Evolutionary conservation across 2,113 vertebrate genomes (phyloP).

Genomic region (Enhydra lutris): DNA sequence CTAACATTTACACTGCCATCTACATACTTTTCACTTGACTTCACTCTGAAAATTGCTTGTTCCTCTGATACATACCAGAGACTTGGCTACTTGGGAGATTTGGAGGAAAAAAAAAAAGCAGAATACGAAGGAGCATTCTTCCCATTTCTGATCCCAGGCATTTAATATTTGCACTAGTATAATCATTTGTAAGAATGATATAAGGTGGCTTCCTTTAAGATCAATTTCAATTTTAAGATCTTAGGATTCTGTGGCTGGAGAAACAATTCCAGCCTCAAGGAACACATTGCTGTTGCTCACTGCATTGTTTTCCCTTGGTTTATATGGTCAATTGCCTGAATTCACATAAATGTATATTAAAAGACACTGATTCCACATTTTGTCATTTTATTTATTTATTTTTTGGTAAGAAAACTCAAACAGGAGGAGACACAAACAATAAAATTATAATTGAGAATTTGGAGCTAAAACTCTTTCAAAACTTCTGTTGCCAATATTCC

Average conservation of each 20-base stretch:
- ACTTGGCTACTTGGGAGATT: slow-evolving; percentile 62
- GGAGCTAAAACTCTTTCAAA: background rate
- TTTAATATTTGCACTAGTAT: background rate
- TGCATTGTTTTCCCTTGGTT: background rate
- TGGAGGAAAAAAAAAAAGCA: background rate
- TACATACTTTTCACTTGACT: slow-evolving; percentile 74
- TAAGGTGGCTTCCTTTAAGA: background rate
- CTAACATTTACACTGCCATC: slow-evolving; percentile 65
- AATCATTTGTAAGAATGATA: background rate
- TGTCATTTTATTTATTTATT: background rate
- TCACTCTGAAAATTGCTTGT: slow-evolving; percentile 66
- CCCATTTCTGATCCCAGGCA: slow-evolving; percentile 29
- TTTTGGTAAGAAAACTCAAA: background rate
- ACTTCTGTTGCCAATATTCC: background rate
- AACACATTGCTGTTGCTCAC: background rate
- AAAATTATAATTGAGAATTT: background rate
- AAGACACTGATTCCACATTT: background rate
- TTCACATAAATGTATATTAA: background rate
- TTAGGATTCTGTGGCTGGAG: background rate
- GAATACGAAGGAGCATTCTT: slow-evolving; percentile 38
- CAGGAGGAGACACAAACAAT: background rate
- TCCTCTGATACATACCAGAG: slow-evolving; percentile 68
- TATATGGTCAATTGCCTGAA: background rate
- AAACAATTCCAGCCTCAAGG: background rate
- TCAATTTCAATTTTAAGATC: background rate